Conservation (phyloP, 1,140 invertebrate species). For the Stegodyphus mimosarum region DNA sequence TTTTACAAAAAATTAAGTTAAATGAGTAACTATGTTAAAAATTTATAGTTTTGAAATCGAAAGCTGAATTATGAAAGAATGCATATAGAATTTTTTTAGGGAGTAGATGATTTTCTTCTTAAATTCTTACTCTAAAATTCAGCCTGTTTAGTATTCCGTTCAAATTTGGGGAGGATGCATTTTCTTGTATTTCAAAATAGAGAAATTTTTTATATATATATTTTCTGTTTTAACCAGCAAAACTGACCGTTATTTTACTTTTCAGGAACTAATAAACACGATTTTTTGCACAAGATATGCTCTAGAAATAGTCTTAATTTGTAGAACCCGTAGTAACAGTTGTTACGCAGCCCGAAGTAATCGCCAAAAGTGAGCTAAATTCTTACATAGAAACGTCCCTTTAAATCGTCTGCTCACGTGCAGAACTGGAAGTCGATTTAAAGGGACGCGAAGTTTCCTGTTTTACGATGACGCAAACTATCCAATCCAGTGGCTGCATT, state of each 20-base stretch:
- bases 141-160: too few relatives aligned
- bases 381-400: background rate
- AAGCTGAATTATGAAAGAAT: background rate
- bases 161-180: too few relatives aligned
- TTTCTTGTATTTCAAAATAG: too few relatives aligned
- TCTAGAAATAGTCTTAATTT: background rate
- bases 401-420: background rate
- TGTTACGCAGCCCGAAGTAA: background rate
- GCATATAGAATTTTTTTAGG: background rate
- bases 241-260: too few relatives aligned
- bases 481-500: slow-evolving; percentile 23
- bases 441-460: slow-evolving; percentile 43
- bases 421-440: slow-evolving; percentile 19
- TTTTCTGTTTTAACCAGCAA: too few relatives aligned
- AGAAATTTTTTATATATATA: too few relatives aligned
- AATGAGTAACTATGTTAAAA: background rate
- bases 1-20: background rate
- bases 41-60: background rate
- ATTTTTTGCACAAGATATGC: too few relatives aligned
- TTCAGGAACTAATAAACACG: too few relatives aligned
- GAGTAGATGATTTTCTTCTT: too few relatives aligned
- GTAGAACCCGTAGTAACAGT: background rate
- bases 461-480: slow-evolving; percentile 25
- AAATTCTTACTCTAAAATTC: too few relatives aligned
- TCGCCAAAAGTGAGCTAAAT: slow-evolving; percentile 20